Conservation (phyloP, 2,888 invertebrate species). For the Melieria picta region DNA sequence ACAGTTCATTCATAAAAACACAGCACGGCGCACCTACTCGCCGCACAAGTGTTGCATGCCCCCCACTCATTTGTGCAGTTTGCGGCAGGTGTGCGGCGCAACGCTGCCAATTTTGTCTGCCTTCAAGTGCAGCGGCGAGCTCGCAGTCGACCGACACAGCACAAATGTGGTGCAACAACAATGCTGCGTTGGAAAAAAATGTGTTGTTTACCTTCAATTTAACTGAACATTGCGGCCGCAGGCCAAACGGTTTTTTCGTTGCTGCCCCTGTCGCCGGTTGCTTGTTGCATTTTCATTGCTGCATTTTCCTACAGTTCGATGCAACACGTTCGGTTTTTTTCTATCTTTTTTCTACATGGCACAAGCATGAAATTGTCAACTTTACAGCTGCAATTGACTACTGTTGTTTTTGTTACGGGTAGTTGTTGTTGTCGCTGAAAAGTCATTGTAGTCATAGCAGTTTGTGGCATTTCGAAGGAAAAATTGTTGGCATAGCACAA, state of each 20-base stretch:
- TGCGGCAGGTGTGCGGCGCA: too few species aligned
- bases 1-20: too few species aligned
- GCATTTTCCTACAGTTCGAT: neutral
- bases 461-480: constrained; percentile 15
- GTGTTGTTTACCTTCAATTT: constrained; percentile 28
- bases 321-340: neutral
- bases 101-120: too few species aligned
- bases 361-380: constrained; percentile 1
- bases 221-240: constrained; percentile 1
- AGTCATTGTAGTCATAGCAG: constrained; percentile 23
- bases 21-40: too few species aligned
- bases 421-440: neutral
- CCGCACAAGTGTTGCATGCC: too few species aligned
- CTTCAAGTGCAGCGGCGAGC: too few species aligned
- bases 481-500: constrained; percentile 20
- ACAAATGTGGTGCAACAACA: neutral
- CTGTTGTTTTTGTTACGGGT: neutral
- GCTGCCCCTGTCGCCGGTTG: neutral
- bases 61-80: too few species aligned
- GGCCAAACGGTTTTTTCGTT: neutral
- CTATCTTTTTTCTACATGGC: too few species aligned
- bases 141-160: too few species aligned
- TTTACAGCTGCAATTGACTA: neutral
- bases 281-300: neutral
- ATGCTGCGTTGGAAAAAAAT: neutral